phyloP scores from a whole-genome alignment of 2,888 invertebrate genomes.

The Spilarctia lutea region DNA sequence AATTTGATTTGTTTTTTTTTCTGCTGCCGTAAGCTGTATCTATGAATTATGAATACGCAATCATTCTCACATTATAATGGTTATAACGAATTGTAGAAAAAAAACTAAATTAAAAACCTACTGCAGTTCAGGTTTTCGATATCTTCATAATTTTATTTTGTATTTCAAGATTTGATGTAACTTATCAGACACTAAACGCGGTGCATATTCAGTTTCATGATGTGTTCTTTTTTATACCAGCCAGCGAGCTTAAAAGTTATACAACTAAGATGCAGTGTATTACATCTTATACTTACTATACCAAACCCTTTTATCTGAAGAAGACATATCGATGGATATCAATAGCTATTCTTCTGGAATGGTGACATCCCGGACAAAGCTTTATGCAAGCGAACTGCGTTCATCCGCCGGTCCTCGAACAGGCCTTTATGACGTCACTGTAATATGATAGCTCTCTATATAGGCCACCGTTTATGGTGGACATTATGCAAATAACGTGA shows the following conservation, averaged over 20 bases:
- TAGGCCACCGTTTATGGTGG: conserved; percentile 60
- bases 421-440: conserved; percentile 55
- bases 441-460: conserved; percentile 61
- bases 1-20: conserved; percentile 24
- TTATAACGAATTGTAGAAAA: not conserved
- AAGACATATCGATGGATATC: conserved; percentile 47
- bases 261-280: conserved; percentile 11
- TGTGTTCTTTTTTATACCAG: conserved; percentile 4
- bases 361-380: conserved; percentile 51
- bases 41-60: conserved; percentile 20
- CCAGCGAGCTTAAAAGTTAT: conserved; percentile 7
- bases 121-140: not conserved
- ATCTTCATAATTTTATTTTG: not conserved
- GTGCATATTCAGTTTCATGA: conserved; percentile 9
- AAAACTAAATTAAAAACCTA: conserved; percentile 6
- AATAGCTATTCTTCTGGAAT: conserved; percentile 49
- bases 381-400: conserved; percentile 53
- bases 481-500: conserved; percentile 67
- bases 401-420: conserved; percentile 45
- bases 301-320: conserved; percentile 40
- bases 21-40: conserved; percentile 6
- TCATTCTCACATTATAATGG: not conserved
- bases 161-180: not conserved
- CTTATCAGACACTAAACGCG: conserved; percentile 5
- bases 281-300: not conserved